Evolutionary conservation across 2,888 invertebrate genomes (phyloP).

Genomic region (Erannis defoliaria): DNA sequence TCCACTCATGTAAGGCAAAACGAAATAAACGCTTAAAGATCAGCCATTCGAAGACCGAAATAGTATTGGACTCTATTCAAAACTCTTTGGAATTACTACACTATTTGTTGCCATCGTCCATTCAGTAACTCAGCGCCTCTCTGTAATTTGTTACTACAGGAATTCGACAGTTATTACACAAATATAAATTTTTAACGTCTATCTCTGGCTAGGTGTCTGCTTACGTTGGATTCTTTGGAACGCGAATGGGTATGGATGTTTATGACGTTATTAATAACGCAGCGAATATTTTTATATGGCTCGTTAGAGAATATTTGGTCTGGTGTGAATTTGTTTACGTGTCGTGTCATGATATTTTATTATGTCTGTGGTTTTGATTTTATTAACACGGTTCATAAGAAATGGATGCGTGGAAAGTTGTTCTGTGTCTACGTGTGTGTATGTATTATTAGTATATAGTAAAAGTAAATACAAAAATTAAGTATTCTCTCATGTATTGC

Average conservation of each 20-base stretch:
- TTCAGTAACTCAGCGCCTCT: constrained; percentile 82
- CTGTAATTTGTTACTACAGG: constrained; percentile 73
- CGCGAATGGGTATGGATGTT: constrained; percentile 57
- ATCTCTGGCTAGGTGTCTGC: constrained; percentile 53
- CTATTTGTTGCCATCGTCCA: constrained; percentile 81
- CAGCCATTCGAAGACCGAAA: constrained; percentile 78
- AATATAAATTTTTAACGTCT: constrained; percentile 68
- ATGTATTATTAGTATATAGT: no score
- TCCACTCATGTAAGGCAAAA: constrained; percentile 70
- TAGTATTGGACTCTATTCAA: constrained; percentile 85
- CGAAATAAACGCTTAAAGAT: constrained; percentile 75
- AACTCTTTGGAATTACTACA: constrained; percentile 84
- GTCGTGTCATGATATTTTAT: constrained; percentile 36
- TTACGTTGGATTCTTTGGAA: constrained; percentile 57
- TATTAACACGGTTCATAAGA: no score
- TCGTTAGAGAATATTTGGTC: constrained; percentile 49
- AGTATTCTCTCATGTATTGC: no score
- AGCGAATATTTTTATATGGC: constrained; percentile 55
- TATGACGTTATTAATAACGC: constrained; percentile 58
- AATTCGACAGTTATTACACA: constrained; percentile 77
- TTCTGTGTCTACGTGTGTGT: no score
- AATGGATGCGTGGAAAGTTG: no score
- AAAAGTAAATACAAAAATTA: no score
- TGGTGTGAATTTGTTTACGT: constrained; percentile 40
- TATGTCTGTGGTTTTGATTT: constrained; percentile 18